These are phyloP conservation scores for Troides helena DNA, from an alignment of 2,888 invertebrate genomes.

Conservation along the genomic window DNA sequence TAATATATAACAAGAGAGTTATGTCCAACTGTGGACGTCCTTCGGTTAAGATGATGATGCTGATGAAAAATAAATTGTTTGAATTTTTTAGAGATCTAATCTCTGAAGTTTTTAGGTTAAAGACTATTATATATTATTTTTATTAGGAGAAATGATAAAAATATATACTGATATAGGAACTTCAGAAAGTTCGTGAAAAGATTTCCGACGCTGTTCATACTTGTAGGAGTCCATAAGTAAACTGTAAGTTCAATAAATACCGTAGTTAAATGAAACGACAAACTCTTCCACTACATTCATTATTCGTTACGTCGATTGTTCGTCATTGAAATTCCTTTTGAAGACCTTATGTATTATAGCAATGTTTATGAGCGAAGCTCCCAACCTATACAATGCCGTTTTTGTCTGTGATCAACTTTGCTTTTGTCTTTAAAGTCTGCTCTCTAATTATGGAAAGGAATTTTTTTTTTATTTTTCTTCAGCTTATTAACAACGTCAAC, in stretches of 20 bases:
- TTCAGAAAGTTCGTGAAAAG: conserved; percentile 6
- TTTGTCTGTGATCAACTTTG: conserved; percentile 3
- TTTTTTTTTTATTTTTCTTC: not conserved
- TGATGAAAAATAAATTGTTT: too few species aligned
- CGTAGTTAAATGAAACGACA: conserved; percentile 30
- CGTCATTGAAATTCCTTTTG: conserved; percentile 29
- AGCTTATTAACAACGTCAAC: too few species aligned
- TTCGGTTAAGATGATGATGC: too few species aligned
- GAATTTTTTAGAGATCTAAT: too few species aligned
- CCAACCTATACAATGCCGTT: conserved; percentile 15
- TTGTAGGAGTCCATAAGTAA: conserved; percentile 16
- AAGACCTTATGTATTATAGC: conserved; percentile 28
- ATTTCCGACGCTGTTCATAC: conserved; percentile 7
- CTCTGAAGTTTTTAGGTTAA: too few species aligned
- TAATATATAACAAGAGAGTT: too few species aligned
- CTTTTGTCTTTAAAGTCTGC: not conserved
- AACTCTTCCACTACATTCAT: conserved; percentile 30
- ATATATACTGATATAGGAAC: too few species aligned
- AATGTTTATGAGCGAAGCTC: conserved; percentile 15
- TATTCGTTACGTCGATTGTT: conserved; percentile 29
- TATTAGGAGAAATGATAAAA: too few species aligned
- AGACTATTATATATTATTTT: too few species aligned
- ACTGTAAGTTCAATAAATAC: conserved; percentile 27
- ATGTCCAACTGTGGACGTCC: too few species aligned
- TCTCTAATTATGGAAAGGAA: not conserved